Conservation (phyloP, 35 echinoderm and acorn worm genomes). For the Heliocidaris tuberculata region DNA sequence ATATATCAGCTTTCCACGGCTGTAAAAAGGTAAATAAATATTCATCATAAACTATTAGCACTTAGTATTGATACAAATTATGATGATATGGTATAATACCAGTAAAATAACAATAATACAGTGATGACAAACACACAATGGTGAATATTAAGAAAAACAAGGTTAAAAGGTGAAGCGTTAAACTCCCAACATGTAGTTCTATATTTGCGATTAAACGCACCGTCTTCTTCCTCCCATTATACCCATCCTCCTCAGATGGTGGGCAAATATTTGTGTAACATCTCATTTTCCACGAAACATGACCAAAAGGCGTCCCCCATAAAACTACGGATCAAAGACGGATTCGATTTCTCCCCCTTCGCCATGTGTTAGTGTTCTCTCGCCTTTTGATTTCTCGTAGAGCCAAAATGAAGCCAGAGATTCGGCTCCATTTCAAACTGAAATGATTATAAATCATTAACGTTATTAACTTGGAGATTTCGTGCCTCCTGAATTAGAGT, state of each 20-base stretch:
- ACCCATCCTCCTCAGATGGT: background rate
- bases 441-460: background rate
- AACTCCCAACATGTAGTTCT: background rate
- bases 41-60: too few species aligned
- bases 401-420: background rate
- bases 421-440: background rate
- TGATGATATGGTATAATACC: too few species aligned
- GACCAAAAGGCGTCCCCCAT: background rate
- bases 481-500: background rate
- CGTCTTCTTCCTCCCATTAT: background rate
- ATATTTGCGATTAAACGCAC: background rate
- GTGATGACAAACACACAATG: too few species aligned
- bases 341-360: background rate
- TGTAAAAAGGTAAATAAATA: too few species aligned
- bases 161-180: too few species aligned
- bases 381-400: background rate
- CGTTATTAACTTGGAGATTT: background rate
- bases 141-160: too few species aligned
- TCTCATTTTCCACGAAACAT: background rate
- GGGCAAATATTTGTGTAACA: background rate
- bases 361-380: background rate
- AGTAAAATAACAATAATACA: too few species aligned
- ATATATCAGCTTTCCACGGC: too few species aligned
- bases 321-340: background rate
- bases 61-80: too few species aligned